Conservation (phyloP, 2,888 invertebrate genomes). For the Stenoptilia bipunctidactyla region DNA sequence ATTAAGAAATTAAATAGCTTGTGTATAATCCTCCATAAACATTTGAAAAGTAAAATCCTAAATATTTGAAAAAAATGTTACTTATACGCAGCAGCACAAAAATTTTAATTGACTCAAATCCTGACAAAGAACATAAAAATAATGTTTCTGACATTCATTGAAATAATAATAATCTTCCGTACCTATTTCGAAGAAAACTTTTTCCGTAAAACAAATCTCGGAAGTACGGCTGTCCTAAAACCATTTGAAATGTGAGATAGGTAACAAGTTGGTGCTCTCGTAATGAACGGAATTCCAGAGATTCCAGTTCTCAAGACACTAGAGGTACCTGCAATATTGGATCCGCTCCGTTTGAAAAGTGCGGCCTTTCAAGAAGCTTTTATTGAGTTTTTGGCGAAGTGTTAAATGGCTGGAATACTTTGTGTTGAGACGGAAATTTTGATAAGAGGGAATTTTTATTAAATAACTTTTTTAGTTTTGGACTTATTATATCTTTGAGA, state of each 20-base stretch:
- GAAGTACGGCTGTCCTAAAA: constrained; percentile 26
- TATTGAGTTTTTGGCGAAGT: constrained; percentile 32
- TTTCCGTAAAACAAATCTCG: constrained; percentile 17
- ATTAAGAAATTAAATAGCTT: no score
- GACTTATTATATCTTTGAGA: no score
- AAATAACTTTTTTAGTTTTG: no score
- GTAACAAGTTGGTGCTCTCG: constrained; percentile 49
- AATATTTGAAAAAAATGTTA: no score
- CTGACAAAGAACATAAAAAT: no score
- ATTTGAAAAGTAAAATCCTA: no score
- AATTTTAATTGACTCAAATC: no score
- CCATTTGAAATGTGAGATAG: constrained; percentile 40
- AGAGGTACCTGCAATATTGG: constrained; percentile 54
- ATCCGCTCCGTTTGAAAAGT: constrained; percentile 28
- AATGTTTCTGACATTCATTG: no score
- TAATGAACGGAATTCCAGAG: constrained; percentile 55
- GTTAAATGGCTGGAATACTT: constrained; percentile 6
- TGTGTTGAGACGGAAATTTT: constrained; percentile 3
- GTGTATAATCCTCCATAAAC: no score
- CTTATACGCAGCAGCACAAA: no score
- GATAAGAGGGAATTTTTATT: not conserved
- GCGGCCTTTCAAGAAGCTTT: constrained; percentile 29
- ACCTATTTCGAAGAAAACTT: constrained; percentile 45
- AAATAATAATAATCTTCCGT: constrained; percentile 21
- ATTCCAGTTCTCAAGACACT: constrained; percentile 40